phyloP scores from a whole-genome alignment of 2,888 invertebrate genomes.

The Aphidoletes aphidimyza region DNA sequence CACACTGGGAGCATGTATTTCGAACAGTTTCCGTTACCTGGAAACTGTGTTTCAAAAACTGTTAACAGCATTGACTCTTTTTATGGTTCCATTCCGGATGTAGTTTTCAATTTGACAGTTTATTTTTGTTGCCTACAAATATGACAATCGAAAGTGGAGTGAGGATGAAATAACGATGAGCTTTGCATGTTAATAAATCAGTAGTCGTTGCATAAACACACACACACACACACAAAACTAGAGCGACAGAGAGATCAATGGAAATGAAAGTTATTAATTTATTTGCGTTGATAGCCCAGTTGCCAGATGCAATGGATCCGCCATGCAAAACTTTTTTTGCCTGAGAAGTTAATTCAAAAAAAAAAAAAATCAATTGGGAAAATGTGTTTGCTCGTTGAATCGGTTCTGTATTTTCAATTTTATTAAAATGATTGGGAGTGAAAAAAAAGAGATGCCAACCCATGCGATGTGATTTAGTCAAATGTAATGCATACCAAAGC shows the following conservation, averaged over 20 bases:
- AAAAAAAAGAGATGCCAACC: background rate
- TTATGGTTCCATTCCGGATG: background rate
- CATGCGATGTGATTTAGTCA: background rate
- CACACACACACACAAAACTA: background rate
- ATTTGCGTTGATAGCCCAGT: slow-evolving; percentile 23
- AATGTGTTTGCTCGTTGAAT: too few relatives aligned
- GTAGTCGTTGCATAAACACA: background rate
- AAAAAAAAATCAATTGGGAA: too few relatives aligned
- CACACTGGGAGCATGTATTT: background rate
- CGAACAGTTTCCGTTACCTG: background rate
- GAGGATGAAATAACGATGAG: background rate
- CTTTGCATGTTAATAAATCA: background rate
- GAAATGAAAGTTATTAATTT: background rate
- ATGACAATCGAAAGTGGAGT: background rate
- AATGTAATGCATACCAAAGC: background rate
- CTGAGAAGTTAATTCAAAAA: background rate
- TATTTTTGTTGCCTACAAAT: background rate
- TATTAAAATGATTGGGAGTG: slow-evolving; percentile 19
- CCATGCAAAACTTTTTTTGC: background rate
- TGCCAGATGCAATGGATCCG: too few relatives aligned
- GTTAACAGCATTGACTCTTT: background rate
- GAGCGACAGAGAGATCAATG: background rate
- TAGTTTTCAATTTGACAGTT: background rate
- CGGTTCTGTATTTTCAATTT: slow-evolving; percentile 27
- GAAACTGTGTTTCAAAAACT: background rate